These are phyloP conservation scores for Crotalus helleri DNA, from an alignment of 2,113 vertebrate genomes.

Conservation along the genomic window DNA sequence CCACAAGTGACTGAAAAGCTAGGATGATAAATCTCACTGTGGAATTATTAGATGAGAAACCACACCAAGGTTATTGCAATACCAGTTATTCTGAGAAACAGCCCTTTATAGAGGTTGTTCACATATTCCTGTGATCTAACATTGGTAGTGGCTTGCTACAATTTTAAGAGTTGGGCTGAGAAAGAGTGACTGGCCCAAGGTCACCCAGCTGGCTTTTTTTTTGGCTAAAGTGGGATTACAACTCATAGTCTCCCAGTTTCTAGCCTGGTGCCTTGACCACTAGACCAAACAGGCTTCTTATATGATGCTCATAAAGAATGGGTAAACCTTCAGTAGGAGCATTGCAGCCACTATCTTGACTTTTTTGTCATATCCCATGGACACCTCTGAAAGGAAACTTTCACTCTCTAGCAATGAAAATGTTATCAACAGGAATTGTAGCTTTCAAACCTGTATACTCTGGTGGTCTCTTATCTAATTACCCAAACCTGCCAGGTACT, in stretches of 20 bases:
- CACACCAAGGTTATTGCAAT: slow-evolving; percentile 44
- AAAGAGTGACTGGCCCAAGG: too few species aligned
- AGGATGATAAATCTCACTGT: slow-evolving; percentile 57
- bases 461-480: neutral
- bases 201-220: too few species aligned
- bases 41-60: slow-evolving; percentile 57
- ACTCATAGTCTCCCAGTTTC: too few species aligned
- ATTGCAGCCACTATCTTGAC: neutral
- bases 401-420: neutral
- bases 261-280: too few species aligned
- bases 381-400: neutral
- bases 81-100: slow-evolving; percentile 48
- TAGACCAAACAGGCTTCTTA: neutral
- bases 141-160: neutral
- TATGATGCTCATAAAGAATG: neutral
- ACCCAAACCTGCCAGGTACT: neutral
- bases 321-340: neutral
- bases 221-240: too few species aligned
- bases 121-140: neutral
- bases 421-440: neutral
- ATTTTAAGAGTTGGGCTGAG: too few species aligned
- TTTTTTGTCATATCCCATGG: neutral
- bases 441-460: neutral
- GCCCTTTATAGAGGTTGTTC: slow-evolving; percentile 30
- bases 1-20: slow-evolving; percentile 64